Evolutionary conservation across 30 jellyfish, hydroid and myxozoan species (phyloP), one percentile per base, ranked within the genome.

Genomic region (Turritopsis dohrnii): DNA sequence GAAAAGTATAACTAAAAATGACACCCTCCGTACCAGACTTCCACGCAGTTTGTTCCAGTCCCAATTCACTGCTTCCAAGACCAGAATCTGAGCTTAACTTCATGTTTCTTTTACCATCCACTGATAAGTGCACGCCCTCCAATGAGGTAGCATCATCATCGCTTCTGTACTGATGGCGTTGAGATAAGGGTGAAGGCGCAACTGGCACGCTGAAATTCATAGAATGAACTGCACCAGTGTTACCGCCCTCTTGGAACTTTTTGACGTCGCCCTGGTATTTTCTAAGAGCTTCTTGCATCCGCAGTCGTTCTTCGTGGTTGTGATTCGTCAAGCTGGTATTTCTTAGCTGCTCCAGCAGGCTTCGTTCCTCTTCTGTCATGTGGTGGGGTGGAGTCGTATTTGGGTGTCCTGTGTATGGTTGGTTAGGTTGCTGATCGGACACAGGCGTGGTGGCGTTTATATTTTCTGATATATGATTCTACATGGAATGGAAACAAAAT

Each of bases 81-180:
- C 99, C 99, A 16, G 99, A 94, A 71, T 94, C 99, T 1, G 96
- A 91, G 71, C 99, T 94, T 21, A 90, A 80, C 81, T 94, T 89
- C 60, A 94, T 95, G 29, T 81, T 84, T 80, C 81, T 74, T 18
- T 94, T 86, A 54, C 66, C 85, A 25, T 75, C 80, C 52, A 79
- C 96, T 20, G 82, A 94, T 66, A 66, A 54, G 60, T 41, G 60
- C 60, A 41, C 60, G 21, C 79, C 89, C 65, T 87, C 95, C 23
- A 71, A 28, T 18, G 89, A 65, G 71, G 29, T 29, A 54, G 71
- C 87, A 29, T 92, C 97, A 77, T 88, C 76, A 60, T 86, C 89
- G 28, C 74, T 60, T 41, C 60, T 41, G 60, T 41, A 41, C 28
- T 52, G 87, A 76, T 87, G 90, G 80, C 90, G 71, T 16, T 79